Base-by-base conservation (phyloP, 2,888 invertebrate genomes). In the Gymnocheta viridis region DNA sequence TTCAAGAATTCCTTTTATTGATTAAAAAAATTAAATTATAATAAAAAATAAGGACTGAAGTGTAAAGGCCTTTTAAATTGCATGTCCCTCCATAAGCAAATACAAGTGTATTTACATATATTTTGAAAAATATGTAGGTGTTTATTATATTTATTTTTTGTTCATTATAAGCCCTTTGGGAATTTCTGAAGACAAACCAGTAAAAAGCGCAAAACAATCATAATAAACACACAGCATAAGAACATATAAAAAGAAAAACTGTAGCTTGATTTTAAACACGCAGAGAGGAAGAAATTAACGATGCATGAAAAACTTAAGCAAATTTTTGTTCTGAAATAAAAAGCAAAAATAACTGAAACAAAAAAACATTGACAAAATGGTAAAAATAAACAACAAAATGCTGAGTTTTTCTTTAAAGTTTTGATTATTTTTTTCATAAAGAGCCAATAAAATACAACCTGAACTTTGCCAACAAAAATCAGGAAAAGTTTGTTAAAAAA, bases 131-230 rank as follows among this genome's bases (percentile, higher is more conserved):
- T 64, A 5, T 56, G 22, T 62, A 17, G 7, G 41, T 69, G n/a
- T 66, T 27, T 17, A 2, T 79, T 67, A n/a, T 49, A 51, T 58
- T 66, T 77, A 17, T 76, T 49, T 67, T 58, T 66, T 77, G 22
- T 76, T 29, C 47, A 24, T 58, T 51, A 22, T 2, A 60, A 74
- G 49, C 35, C 74, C 56, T 58, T 22, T 14, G 74, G 79, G 64
- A 6, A 24, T 32, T 24, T 66, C n/a, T 56, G 1, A 38, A 64
- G 64, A 58, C 29, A 70, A 47, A 38, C 12, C 22, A 32, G 62
- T 62, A 64, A 76, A 82, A 82, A 74, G 79, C 47, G 56, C 62
- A 74, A 69, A 38, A 58, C 70, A 70, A 35, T 44, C 47, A 74
- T 41, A 67, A 77, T 14, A 19, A 54, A 24, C 24, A 32, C 49